Conservation (phyloP, 2,113 vertebrate genomes). For the Spizaetus ornatus region DNA sequence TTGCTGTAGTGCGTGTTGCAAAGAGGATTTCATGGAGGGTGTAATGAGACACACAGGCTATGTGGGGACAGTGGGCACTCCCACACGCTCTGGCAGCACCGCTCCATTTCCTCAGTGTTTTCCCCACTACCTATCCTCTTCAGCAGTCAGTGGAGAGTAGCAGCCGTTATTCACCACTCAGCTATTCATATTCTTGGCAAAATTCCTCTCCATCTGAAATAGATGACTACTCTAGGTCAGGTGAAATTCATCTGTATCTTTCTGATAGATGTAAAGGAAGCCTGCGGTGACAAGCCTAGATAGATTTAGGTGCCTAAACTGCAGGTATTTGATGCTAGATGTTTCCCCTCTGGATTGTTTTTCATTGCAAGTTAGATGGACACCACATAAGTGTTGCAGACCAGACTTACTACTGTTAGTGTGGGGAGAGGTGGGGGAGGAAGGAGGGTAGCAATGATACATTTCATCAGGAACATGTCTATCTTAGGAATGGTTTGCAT, state of each 20-base stretch:
- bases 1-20: background rate
- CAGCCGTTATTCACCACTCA: background rate
- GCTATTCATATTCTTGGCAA: background rate
- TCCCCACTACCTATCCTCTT: background rate
- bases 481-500: background rate
- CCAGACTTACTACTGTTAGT: background rate
- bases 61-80: background rate
- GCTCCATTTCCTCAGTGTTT: background rate
- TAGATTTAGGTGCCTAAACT: background rate
- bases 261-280: background rate
- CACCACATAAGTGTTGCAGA: background rate
- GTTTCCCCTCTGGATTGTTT: background rate
- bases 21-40: background rate
- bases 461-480: background rate
- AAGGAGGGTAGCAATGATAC: background rate
- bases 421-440: background rate
- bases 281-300: background rate
- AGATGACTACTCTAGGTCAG: background rate
- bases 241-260: background rate
- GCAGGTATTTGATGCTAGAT: background rate
- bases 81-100: background rate
- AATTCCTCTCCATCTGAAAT: background rate
- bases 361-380: background rate
- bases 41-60: background rate
- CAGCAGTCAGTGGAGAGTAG: background rate